Conservation (phyloP, 1,140 invertebrate species). For the Drosophila repletoides region DNA sequence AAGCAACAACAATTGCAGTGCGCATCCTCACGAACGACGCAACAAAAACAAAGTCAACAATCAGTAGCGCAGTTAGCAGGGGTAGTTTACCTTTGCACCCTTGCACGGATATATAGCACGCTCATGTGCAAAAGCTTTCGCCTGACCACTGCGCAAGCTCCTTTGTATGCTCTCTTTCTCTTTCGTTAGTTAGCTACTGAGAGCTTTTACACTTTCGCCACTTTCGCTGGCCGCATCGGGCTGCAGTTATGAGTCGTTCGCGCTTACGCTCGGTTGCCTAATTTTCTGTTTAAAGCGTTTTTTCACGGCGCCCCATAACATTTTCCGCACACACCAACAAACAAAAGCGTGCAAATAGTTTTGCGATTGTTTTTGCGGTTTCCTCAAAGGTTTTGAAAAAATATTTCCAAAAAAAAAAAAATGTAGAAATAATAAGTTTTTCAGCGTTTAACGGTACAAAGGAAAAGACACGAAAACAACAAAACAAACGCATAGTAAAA, state of each 20-base stretch:
- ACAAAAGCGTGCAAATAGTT: conserved; percentile 63
- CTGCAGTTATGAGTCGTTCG: conserved; percentile 71
- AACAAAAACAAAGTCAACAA: conserved; percentile 13
- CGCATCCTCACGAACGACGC: conserved; percentile 14
- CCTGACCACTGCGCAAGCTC: conserved; percentile 48
- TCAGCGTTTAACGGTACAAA: conserved; percentile 19
- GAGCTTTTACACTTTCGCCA: conserved; percentile 46
- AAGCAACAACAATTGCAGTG: conserved; percentile 31
- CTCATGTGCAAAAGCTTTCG: conserved; percentile 46
- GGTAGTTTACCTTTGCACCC: background rate
- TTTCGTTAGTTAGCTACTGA: background rate
- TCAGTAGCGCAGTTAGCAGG: conserved; percentile 6
- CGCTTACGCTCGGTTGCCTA: conserved; percentile 67
- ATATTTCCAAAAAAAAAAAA: conserved; percentile 28
- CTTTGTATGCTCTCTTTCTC: background rate
- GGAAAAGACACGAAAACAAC: conserved; percentile 27
- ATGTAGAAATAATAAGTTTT: background rate
- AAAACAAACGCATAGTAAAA: conserved; percentile 48
- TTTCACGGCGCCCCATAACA: conserved; percentile 44
- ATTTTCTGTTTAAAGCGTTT: conserved; percentile 64
- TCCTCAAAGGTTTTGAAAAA: conserved; percentile 29
- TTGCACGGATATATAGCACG: background rate
- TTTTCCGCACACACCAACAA: conserved; percentile 50
- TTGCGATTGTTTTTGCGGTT: conserved; percentile 60
- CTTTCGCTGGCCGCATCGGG: conserved; percentile 53